phyloP scores from a whole-genome alignment of 2,797 vertebrate genomes.

The Helarctos malayanus region DNA sequence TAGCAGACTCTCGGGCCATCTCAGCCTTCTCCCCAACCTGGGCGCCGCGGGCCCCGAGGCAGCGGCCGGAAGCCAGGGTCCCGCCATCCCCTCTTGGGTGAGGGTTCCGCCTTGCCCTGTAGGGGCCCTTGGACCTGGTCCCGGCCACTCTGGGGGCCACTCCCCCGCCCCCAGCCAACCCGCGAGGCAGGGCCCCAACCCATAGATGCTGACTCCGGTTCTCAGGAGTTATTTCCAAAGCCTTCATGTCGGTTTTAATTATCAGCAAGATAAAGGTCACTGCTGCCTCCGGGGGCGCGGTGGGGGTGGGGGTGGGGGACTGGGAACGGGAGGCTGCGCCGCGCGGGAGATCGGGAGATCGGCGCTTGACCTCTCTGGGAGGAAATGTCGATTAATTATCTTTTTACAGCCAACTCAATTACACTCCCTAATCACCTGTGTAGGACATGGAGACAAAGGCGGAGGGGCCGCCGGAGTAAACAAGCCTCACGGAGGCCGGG shows the following conservation, averaged over 20 bases:
- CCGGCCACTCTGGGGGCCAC: not conserved
- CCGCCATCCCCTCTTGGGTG: not conserved
- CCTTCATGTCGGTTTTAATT: constrained; percentile 86
- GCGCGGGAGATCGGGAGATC: not conserved
- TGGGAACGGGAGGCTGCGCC: constrained; percentile 65
- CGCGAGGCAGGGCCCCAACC: not conserved
- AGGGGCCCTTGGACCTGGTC: not conserved
- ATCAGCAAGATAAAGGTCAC: constrained; percentile 89
- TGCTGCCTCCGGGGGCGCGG: constrained; percentile 80
- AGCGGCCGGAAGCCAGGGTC: not conserved
- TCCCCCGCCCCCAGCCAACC: not conserved
- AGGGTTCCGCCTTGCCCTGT: not conserved
- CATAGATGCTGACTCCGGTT: constrained; percentile 4
- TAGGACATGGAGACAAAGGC: constrained; percentile 84
- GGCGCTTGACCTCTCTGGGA: constrained; percentile 89
- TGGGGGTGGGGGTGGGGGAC: not conserved
- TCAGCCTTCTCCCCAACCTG: not conserved
- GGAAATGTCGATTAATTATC: constrained; percentile 90
- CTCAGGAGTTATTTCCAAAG: constrained; percentile 47
- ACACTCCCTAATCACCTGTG: constrained; percentile 90
- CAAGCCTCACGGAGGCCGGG: not conserved
- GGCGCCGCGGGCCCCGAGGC: not conserved
- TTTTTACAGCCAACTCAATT: constrained; percentile 90
- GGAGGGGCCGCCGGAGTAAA: constrained; percentile 43
- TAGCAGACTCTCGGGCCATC: not conserved